Evolutionary conservation across 2,888 invertebrate species (phyloP), one percentile per base, ranked within the genome.

Genomic region (Strigamia maritima): DNA sequence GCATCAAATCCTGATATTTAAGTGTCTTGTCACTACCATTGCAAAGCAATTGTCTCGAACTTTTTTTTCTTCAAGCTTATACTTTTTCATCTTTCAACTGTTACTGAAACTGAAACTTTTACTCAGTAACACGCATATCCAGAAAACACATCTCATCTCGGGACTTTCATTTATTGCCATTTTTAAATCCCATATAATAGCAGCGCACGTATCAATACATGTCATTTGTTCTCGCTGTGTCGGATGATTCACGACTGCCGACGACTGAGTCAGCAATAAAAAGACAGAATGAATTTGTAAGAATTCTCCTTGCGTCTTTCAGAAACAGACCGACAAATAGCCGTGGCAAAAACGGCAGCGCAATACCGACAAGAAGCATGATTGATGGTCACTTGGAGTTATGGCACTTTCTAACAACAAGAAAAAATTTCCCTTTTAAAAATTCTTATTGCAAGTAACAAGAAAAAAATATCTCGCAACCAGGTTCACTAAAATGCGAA

Each of bases 281-380:
- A 65, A 28, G 65, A 65, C 65, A 65, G 65, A 65, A 65, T 65
- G 65, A 65, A 65, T 65, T 65, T 65, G 65, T 65, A 65, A 65
- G 65, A 65, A 65, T 65, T 65, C 65, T 65, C 65, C 28, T 24
- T 65, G 65, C 65, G 65, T 65, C 65, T 65, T 65, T 65, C 65
- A 65, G 65, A 65, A 65, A 65, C 65, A 65, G 65, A 65, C 65
- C 65, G 65, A 65, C 65, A 65, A 65, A 65, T 65, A 65, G 65
- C 65, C 65, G 65, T 26, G 65, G 65, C 65, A 65, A 65, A 65
- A 65, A 10, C 65, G 65, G 65, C 65, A 65, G 65, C 24, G 65
- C 65, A 65, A 65, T 65, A 65, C 65, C 26, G 65, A 65, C 24
- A 26, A 65, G 26, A 65, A 65, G 14, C 14, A 16, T 65, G 65